Percentiles rank a stretch among this genome's conserved stretches.
Conservation (phyloP, 2,797 vertebrate genomes). For the Lepus oiostolus region DNA sequence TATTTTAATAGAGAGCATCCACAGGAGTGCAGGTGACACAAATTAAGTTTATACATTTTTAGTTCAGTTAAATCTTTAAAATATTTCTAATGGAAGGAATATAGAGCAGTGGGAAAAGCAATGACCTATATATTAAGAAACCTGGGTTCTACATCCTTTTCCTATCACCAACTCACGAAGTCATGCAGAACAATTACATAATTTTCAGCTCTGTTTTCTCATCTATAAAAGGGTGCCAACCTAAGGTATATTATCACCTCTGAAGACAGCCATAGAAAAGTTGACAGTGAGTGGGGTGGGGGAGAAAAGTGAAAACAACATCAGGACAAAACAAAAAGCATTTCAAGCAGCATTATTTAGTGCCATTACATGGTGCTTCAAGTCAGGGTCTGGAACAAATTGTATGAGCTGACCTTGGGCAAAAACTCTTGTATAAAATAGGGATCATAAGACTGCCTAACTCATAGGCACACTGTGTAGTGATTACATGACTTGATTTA, state of each 20-base stretch:
- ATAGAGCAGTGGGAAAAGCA: constrained; percentile 53
- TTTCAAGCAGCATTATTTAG: background rate
- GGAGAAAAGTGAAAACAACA: background rate
- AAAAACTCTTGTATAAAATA: constrained; percentile 41
- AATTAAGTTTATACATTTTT: constrained; percentile 71
- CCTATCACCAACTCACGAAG: constrained; percentile 42
- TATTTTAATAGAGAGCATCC: constrained; percentile 69
- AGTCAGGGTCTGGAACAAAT: background rate
- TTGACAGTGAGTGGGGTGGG: background rate
- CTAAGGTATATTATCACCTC: background rate
- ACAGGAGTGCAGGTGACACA: constrained; percentile 63
- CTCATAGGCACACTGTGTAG: background rate
- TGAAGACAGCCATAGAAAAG: background rate
- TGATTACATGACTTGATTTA: background rate
- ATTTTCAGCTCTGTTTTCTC: constrained; percentile 61
- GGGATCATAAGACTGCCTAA: background rate
- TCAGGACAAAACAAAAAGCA: background rate
- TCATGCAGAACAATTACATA: constrained; percentile 40
- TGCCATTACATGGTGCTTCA: background rate
- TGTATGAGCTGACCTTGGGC: background rate
- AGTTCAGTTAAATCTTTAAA: constrained; percentile 61
- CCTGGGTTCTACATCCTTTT: background rate
- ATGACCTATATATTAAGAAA: constrained; percentile 66
- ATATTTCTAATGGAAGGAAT: constrained; percentile 55
- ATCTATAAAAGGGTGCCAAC: constrained; percentile 17